Base-by-base conservation (phyloP, 2,797 vertebrate genomes). In the Cyclopterus lumpus region DNA sequence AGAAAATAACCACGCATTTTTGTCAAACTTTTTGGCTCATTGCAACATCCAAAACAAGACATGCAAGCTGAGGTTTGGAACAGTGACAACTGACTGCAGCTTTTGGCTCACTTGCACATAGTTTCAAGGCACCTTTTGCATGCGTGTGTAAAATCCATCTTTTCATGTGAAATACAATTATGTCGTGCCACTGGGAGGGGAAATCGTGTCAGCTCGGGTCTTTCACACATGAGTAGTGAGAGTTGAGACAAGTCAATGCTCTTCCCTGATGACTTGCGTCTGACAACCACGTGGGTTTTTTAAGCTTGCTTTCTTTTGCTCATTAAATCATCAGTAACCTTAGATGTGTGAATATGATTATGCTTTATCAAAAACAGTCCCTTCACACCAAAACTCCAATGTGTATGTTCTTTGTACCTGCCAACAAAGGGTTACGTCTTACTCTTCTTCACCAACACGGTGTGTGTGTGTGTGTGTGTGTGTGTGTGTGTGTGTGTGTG, bases 311-410 rank as follows among this genome's bases (percentile, higher is more conserved):
- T 82, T 63, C 64, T 14, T 86, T 81, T 86, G 69, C 77, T 84
- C 77, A 65, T 71, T 81, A 73, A 88, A 86, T 74, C 66, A 68
- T 62, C 55, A 34, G 57, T 61, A 82, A 80, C 69, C 67, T 67
- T 63, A 55, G 61, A 83, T 72, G 77, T 77, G 61, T 81, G 80
- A 82, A 90, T 89, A 44, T 84, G 82, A 88, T 88, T 79, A 77
- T 61, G 22, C 59, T 32, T 24, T 48, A 83, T 88, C 81, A 86
- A 80, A 89, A 78, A 75, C 58, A 66, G 75, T 89, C 87, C 88
- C 88, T 22, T 8, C 79, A 81, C 83, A 75, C 84, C 88, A 80
- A 79, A 90, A 82, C 20, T 54, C 88, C 84, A 83, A 69, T 67
- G 69, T 79, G 74, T 81, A 44, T 65, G 48, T 65, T 71, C 72